Evolutionary conservation across 2,888 invertebrate species (phyloP), one percentile per base, ranked within the genome.

Genomic region (Synergus japonicus): DNA sequence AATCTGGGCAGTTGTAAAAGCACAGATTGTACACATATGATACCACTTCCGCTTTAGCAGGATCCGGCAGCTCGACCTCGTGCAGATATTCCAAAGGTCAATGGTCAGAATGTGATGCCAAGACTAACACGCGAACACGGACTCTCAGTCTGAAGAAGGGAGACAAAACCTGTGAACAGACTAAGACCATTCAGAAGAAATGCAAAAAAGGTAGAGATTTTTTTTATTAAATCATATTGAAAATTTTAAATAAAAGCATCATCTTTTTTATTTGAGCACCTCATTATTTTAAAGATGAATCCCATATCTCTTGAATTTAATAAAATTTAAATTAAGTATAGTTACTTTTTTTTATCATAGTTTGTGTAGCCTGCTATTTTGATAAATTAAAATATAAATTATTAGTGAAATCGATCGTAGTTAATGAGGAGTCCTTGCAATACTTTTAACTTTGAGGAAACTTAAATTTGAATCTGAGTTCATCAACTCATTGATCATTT

Each of bases 101-200:
- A 64, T 98, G 98, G 98, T 96, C 96, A 86, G 97, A 97, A 89
- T 98, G 98, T 91, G 97, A 98, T 91, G 92, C 95, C 65, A 96
- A 96, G 92, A 96, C 96, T 82, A 97, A 97, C 92, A 95, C 95
- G 89, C 95, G 97, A 87, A 95, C 96, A 77, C 94, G 97, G 86
- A 96, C 96, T 83, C 94, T 97, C 86, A 97, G 96, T 44, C 93
- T 98, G 89, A 97, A 97, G 93, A 97, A 97, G 91, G 97, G 97
- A 60, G 97, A 97, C 91, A 94, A 95, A 82, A 95, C 94, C 87
- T 97, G 97, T 92, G 97, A 97, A 91, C 95, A 95, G 85, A 95
- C 96, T 87, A 97, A 97, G 93, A 96, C 95, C 82, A 96, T 97
- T 87, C 96, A 97, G 92, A 97, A 97, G 93, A 97, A 97, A 91